These are phyloP conservation scores for Kryphioiulus occultus DNA, from an alignment of 2,888 invertebrate genomes.

Conservation along the genomic window DNA sequence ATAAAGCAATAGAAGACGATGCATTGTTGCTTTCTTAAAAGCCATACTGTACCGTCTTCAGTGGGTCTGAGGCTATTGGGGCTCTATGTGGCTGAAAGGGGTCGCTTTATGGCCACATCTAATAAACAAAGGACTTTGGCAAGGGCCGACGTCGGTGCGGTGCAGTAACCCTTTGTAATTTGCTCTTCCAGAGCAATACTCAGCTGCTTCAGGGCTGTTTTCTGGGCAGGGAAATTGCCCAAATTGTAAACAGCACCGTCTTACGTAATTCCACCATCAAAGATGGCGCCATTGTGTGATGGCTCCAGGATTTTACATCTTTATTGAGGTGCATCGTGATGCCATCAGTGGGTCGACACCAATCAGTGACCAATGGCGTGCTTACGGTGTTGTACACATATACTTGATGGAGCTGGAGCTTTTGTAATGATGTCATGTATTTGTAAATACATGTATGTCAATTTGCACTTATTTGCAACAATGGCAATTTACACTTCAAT, in stretches of 20 bases:
- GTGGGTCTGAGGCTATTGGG: neutral
- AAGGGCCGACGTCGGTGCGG: neutral
- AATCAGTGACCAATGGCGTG: no score
- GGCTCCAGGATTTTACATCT: neutral
- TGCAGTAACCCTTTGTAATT: constrained; percentile 13
- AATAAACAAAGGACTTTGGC: neutral
- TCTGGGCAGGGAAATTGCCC: neutral
- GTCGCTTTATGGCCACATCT: neutral
- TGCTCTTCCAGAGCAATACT: neutral
- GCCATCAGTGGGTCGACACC: no score
- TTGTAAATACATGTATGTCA: no score
- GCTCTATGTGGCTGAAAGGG: neutral
- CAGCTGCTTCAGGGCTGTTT: neutral
- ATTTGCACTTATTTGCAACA: no score
- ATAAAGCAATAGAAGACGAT: constrained; percentile 8
- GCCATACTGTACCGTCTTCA: constrained; percentile 4
- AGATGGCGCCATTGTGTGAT: neutral
- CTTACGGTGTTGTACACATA: no score
- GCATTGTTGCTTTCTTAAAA: constrained; percentile 27
- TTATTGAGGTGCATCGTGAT: neutral
- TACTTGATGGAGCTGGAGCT: no score
- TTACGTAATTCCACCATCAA: neutral
- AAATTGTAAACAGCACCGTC: neutral
- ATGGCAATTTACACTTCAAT: no score
- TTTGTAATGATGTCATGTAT: no score